phyloP scores from a whole-genome alignment of 2,797 vertebrate genomes.

The Lophius americanus region DNA sequence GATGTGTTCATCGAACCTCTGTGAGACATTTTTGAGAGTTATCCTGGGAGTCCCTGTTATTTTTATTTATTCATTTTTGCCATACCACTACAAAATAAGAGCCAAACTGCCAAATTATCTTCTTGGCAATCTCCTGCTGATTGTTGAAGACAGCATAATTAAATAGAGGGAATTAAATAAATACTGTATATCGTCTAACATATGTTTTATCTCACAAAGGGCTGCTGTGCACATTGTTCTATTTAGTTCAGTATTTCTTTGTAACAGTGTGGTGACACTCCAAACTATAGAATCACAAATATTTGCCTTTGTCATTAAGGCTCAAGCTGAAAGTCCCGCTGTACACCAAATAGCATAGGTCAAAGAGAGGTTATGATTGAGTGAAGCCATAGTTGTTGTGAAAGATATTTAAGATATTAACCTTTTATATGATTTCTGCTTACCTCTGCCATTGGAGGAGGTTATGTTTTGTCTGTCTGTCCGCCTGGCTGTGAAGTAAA shows the following conservation, averaged over 20 bases:
- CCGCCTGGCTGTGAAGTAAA: no score
- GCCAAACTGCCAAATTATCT: slow-evolving; percentile 49
- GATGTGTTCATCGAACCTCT: slow-evolving; percentile 52
- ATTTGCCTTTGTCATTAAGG: slow-evolving; percentile 20
- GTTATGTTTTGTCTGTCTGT: no score
- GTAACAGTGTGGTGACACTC: slow-evolving; percentile 13
- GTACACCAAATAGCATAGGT: slow-evolving; percentile 14
- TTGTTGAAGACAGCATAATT: slow-evolving; percentile 63
- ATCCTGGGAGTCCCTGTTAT: slow-evolving; percentile 49
- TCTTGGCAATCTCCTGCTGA: slow-evolving; percentile 37
- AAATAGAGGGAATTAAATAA: slow-evolving; percentile 39
- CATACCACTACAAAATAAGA: slow-evolving; percentile 50
- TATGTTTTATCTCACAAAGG: slow-evolving; percentile 28
- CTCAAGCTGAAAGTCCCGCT: slow-evolving; percentile 3
- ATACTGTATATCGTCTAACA: slow-evolving; percentile 19
- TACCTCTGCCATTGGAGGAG: no score
- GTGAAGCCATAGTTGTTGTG: slow-evolving; percentile 11
- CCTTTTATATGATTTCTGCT: not conserved
- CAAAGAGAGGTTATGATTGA: slow-evolving; percentile 11
- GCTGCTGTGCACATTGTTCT: slow-evolving; percentile 39
- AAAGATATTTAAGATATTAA: not conserved
- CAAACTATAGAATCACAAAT: slow-evolving; percentile 29
- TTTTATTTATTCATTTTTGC: slow-evolving; percentile 40
- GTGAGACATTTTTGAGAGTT: slow-evolving; percentile 61
- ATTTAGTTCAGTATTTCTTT: slow-evolving; percentile 32